Evolutionary conservation across 2,888 invertebrate species (phyloP), one percentile per base, ranked within the genome.

Genomic region (Nemotelus nigrinus): DNA sequence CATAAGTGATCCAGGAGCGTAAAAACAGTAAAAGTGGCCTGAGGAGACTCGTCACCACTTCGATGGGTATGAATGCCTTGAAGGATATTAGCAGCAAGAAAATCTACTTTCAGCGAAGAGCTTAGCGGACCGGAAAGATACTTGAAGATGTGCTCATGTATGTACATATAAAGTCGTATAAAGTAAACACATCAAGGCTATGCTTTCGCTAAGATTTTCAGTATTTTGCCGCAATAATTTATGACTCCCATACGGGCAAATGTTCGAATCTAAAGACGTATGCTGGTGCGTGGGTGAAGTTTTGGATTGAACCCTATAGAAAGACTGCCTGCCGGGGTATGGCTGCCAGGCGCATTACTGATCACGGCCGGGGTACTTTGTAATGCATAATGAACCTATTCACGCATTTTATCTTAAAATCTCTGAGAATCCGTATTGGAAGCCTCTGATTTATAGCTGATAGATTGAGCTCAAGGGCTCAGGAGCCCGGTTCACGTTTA

Each of bases 141-240:
- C 43, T n/a, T 4, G 45, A 43, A 53, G 53, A 41, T 55, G 7
- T 44, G n/a, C 45, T 47, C 45, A 58, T 57, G 70, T 55, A n/a
- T 70, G 41, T 64, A 7, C 10, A 45, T n/a, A 47, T 50, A 50
- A 43, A 10, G 55, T 10, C n/a, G 45, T 55, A 57, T 72, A 72
- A 72, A 58, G 71, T 58, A 72, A 72, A 72, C 71, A 72, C 58
- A 58, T 72, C 71, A 72, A 58, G 71, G 71, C 58, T 57, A 43
- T 48, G 67, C 5, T 39, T 72, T 25, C 3, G 71, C 57, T 45
- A 72, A 72, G 71, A 72, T 72, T 44, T 70, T 45, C 64, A 71
- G 64, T 63, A 76, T 76, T 76, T 53, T 10, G 10, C n/a, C n/a
- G 53, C 64, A 71, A 78, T 78, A 78, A 78, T 78, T 78, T 78